Evolutionary conservation across 2,797 vertebrate species (phyloP), one percentile per base, ranked within the genome.

Genomic region (Pangasius larnaudii): DNA sequence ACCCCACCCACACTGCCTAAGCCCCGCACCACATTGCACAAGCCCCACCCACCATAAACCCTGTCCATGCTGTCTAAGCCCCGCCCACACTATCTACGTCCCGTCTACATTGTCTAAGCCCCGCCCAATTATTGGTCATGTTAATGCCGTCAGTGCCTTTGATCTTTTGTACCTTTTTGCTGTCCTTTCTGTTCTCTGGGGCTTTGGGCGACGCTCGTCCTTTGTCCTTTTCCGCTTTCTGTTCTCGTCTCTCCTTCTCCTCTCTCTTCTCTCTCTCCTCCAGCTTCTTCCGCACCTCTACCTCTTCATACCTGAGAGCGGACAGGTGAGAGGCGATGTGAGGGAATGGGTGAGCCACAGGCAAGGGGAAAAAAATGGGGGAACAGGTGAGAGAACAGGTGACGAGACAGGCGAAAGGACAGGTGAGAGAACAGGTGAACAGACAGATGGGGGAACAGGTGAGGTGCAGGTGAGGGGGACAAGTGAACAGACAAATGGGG

Each of bases 241-340:
- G 87, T 51, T 90, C 86, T 85, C 59, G 72, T 92, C 94, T 97
- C 91, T 95, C 96, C 89, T 94, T 97, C 88, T 98, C 97, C 91
- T 99, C 97, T 90, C 95, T 95, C 89, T 94, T 96, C 86, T 99
- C 98, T 89, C 95, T 97, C 92, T 99, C 98, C 93, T 99, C 99
- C 58, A 99, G 97, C 89, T 96, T 97, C 92, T 98, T 99, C 33
- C 98, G 95, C 90, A 99, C 98, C 94, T 99, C 98, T 49, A 97
- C 96, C 94, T 99, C 99, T 92, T 99, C 99, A 19, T 99, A 99
- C 94, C 99, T 99, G 88, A 90, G 18, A 65, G 39, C n/a, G 6
- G 5, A 42, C 1, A 24, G 33, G 39, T 42, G 18, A 22, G 67
- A 30, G n/a, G 36, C 13, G 61, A 7, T 5, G 18, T 71, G 59